Conservation (phyloP, 2,113 vertebrate species). For the Furnarius figulus region DNA sequence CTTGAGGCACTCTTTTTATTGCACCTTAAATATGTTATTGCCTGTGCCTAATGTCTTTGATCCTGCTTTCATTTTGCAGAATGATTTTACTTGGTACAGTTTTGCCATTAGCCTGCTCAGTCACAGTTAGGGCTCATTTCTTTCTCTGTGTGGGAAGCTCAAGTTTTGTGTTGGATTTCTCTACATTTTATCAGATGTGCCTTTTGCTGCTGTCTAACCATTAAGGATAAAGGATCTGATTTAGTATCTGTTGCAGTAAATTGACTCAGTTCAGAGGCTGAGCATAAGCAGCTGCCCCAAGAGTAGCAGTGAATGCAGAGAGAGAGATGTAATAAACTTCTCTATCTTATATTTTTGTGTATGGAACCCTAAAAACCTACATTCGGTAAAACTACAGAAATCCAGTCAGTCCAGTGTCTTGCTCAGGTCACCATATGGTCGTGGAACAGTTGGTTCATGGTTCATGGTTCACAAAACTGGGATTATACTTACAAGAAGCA, state of each 20-base stretch:
- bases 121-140: background rate
- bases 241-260: background rate
- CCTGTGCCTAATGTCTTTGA: background rate
- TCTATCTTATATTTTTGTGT: background rate
- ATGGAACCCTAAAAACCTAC: background rate
- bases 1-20: conserved; percentile 27
- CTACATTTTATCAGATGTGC: background rate
- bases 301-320: background rate
- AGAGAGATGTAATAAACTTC: background rate
- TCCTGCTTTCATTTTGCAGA: conserved; percentile 1
- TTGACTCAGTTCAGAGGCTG: conserved; percentile 10
- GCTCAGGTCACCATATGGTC: conserved; percentile 9
- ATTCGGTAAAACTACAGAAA: background rate
- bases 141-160: background rate
- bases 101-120: conserved; percentile 29
- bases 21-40: conserved; percentile 7
- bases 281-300: background rate
- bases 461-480: conserved; percentile 19
- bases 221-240: conserved; percentile 4
- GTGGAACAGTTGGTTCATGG: conserved; percentile 9
- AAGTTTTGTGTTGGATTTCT: background rate
- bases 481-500: background rate
- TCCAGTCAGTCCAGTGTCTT: background rate
- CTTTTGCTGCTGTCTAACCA: conserved; percentile 5
- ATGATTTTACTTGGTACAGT: background rate